Conservation (phyloP, 2,113 vertebrate species). For the Pluvialis apricaria region DNA sequence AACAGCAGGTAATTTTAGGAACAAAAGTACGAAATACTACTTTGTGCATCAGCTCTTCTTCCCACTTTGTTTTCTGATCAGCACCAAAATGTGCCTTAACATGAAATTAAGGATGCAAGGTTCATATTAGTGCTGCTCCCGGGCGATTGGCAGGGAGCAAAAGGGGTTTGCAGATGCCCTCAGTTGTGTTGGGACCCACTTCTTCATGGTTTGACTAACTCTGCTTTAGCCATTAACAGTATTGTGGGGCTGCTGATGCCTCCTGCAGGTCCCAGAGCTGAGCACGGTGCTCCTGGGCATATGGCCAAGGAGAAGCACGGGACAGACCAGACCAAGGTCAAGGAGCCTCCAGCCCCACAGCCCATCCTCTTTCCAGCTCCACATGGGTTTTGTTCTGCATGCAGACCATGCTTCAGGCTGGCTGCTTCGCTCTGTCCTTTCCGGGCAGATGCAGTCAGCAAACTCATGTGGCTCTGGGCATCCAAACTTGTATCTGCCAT, state of each 20-base stretch:
- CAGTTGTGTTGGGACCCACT: neutral
- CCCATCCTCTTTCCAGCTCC: neutral
- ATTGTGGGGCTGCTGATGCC: neutral
- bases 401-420: accelerated
- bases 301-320: accelerated
- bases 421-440: neutral
- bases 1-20: neutral
- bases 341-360: neutral
- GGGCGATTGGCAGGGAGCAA: accelerated
- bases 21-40: neutral
- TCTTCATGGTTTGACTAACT: neutral
- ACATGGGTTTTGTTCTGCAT: neutral
- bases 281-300: accelerated
- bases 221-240: neutral
- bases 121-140: neutral
- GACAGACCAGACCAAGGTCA: neutral
- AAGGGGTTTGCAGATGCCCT: neutral
- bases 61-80: neutral
- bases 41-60: neutral
- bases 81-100: neutral
- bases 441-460: neutral
- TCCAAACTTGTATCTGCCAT: neutral
- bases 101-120: neutral
- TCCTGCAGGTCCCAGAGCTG: neutral
- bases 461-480: neutral